A percentile compares a stretch with the other conserved stretches of the same genome.
These are phyloP conservation scores for Gymnothorax javanicus DNA, from an alignment of 2,797 vertebrate species.

Conservation along the genomic window DNA sequence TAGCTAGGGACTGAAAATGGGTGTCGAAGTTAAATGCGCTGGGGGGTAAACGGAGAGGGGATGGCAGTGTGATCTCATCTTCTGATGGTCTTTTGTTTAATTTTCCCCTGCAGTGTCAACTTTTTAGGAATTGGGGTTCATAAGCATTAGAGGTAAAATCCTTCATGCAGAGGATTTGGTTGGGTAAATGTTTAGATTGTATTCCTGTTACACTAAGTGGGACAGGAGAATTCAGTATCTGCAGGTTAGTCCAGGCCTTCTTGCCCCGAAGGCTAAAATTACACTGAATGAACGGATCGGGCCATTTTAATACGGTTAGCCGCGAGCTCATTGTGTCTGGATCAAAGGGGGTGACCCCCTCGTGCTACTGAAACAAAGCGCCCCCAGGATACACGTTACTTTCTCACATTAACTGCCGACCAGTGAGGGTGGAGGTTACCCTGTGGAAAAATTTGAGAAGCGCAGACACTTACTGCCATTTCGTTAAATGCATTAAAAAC, in stretches of 20 bases:
- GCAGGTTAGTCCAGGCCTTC: neutral
- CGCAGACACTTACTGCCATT: neutral
- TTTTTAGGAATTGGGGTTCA: too few species aligned
- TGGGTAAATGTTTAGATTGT: neutral
- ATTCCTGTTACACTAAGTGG: neutral
- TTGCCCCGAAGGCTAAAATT: neutral
- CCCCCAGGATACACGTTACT: neutral
- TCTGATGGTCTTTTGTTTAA: too few species aligned
- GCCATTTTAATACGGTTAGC: neutral
- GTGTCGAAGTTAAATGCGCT: too few species aligned
- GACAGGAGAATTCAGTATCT: neutral
- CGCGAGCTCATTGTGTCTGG: neutral
- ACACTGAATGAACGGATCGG: neutral
- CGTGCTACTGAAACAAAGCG: neutral
- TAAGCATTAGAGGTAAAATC: neutral
- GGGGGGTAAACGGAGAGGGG: too few species aligned
- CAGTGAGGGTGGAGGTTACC: neutral
- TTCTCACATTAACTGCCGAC: neutral
- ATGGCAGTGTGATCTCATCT: too few species aligned
- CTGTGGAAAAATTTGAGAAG: too few species aligned
- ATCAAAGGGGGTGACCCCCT: neutral
- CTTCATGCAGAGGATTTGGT: neutral
- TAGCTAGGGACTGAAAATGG: too few species aligned
- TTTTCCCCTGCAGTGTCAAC: too few species aligned
- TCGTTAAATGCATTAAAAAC: neutral